phyloP scores from a whole-genome alignment of 2,888 invertebrate species.

The Brachyptera putata region DNA sequence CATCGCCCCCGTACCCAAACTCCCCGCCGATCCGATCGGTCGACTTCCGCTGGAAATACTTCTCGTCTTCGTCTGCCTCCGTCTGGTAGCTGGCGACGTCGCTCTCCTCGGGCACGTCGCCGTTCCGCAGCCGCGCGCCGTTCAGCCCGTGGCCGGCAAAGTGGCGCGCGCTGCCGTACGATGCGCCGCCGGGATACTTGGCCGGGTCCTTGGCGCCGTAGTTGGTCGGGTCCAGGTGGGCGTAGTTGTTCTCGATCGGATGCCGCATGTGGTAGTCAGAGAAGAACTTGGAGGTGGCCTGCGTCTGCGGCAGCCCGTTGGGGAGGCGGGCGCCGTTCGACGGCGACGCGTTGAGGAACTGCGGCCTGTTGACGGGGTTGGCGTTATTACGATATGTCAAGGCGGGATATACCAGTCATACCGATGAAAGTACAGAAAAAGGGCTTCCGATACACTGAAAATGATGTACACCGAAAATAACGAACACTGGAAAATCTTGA shows the following conservation, averaged over 20 bases:
- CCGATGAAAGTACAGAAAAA: too few relatives aligned
- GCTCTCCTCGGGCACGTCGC: slow-evolving; percentile 6
- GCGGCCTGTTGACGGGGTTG: background rate
- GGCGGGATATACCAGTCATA: too few relatives aligned
- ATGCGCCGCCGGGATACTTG: background rate
- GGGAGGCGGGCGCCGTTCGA: slow-evolving; percentile 28
- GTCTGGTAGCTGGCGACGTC: too few relatives aligned
- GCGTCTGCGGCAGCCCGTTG: too few relatives aligned
- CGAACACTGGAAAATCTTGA: too few relatives aligned
- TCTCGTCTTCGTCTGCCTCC: background rate
- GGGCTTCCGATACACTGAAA: too few relatives aligned
- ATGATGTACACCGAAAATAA: too few relatives aligned
- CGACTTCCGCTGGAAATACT: background rate
- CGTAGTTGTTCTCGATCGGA: background rate
- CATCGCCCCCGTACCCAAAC: background rate
- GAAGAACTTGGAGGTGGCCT: slow-evolving; percentile 27
- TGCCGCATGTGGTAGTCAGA: slow-evolving; percentile 24
- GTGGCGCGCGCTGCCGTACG: background rate
- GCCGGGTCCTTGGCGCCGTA: background rate
- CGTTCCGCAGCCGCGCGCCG: slow-evolving; percentile 2
- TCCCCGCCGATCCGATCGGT: background rate
- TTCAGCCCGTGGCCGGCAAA: background rate
- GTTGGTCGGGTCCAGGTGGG: background rate
- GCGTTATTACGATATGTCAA: too few relatives aligned
- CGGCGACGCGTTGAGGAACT: background rate